Base-by-base conservation (phyloP, 2,888 invertebrate genomes). In the Protula sp. region DNA sequence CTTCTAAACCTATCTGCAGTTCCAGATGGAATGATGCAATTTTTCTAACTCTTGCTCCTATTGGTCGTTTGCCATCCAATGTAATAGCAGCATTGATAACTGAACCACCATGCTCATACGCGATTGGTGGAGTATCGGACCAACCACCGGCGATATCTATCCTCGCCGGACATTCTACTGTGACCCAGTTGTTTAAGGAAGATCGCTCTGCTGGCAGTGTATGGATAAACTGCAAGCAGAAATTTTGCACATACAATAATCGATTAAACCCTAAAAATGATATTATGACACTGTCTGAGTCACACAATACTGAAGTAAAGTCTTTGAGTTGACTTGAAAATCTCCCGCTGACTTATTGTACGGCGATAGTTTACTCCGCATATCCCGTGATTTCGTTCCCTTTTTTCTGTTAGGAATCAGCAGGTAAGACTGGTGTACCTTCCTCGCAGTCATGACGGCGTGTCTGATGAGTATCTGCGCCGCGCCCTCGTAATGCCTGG, bases 101-200 rank as follows among this genome's bases (percentile, higher is more conserved):
- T 30, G 82, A 81, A 2, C 83, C 83, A 2, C 83, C 83, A 61
- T 81, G 76, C 69, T 84, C 84, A 66, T 84, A 85, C 9, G 84
- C 84, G 57, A 85, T 84, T 1, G 85, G 85, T 3, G 85, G 85
- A 2, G 85, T 85, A 72, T 85, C 85, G 2, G 84, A 82, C 85
- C 85, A 85, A 0, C 85, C 85, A 1, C 85, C 85, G 22, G 83
- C 77, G 3, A 84, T 69, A 70, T 85, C 85, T 30, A 83, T 76
- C 58, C 84, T 72, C 4, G 82, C 84, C 1, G 84, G 83, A 69
- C 83, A 83, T 58, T 76, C 75, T 1, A 76, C 83, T 29, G 72
- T 72, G n/a, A 83, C 76, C 81, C 82, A 82, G 55, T 71, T 69
- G 26, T 73, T 72, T 59, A 78, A 65, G 5, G 68, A 65, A 2